Conservation (phyloP, 2,797 vertebrate genomes). For the Triplophysa yarkandensis region DNA sequence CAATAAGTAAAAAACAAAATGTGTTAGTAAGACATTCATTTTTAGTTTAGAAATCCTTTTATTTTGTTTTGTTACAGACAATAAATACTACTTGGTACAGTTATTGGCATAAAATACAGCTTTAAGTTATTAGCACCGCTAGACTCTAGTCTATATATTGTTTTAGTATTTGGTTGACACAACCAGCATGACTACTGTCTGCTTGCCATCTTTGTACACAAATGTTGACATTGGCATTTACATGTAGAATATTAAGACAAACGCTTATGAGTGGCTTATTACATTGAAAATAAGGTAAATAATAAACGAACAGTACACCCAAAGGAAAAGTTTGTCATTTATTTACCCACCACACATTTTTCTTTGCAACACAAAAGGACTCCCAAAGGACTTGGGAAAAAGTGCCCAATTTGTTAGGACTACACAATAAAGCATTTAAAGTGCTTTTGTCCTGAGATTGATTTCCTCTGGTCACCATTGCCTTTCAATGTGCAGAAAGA, state of each 20-base stretch:
- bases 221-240: conserved; percentile 73
- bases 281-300: conserved; percentile 63
- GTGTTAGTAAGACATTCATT: conserved; percentile 74
- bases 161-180: conserved; percentile 74
- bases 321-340: neutral
- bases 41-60: conserved; percentile 80
- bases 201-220: conserved; percentile 76
- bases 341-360: neutral
- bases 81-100: conserved; percentile 80
- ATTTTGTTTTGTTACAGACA: conserved; percentile 79
- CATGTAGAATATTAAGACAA: conserved; percentile 67
- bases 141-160: conserved; percentile 78
- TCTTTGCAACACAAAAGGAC: neutral
- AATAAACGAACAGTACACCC: conserved; percentile 24
- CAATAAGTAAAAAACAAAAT: conserved; percentile 44
- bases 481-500: neutral
- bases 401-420: no score
- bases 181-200: conserved; percentile 72
- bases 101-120: conserved; percentile 81
- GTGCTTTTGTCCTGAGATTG: neutral
- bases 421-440: no score
- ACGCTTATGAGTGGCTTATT: conserved; percentile 68
- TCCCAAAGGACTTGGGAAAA: no score
- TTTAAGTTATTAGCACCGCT: conserved; percentile 83
- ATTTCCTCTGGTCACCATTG: no score